Evolutionary conservation across 2,888 invertebrate species (phyloP), one percentile per base, ranked within the genome.

Genomic region (Limnephilus auricula): DNA sequence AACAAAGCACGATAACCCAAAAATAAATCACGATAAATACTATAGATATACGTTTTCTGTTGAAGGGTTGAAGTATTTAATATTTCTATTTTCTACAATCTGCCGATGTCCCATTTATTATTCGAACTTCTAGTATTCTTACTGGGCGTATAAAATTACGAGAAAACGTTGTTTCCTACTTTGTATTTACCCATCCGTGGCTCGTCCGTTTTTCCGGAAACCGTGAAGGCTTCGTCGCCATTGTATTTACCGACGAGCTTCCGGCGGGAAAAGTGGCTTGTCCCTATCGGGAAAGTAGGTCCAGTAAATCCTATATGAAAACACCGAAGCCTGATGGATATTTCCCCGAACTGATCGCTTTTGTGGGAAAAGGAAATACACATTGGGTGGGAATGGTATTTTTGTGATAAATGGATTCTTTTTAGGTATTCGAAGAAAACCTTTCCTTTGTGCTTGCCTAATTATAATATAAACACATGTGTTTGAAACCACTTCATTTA

Each of bases 201-300:
- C 32, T 82, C 34, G 82, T 82, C 82, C 82, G 82, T 34, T 32
- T 82, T 82, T 82, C 82, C 82, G 82, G 32, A 31, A 82, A 82
- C 34, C 34, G 31, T 82, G 34, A 25, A 82, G 82, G 34, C 32
- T 82, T 32, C 82, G 82, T 82, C 34, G 82, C 34, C 82, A n/a
- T 65, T 82, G 34, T 82, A 25, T 82, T 82, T 82, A 32, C 82
- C n/a, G 82, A 82, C 34, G 18, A 37, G 82, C 34, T 82, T 82
- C 34, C 82, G 82, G 82, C 34, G 34, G n/a, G 82, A 32, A 82
- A 82, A 82, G 82, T 82, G 82, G 82, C 82, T 82, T 82, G 82
- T 25, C 31, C 82, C 82, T 32, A 31, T 32, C 32, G 34, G 82
- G 82, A 34, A 82, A 37, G 82, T 82, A 34, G 25, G 82, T 25